phyloP scores from a whole-genome alignment of 2,888 invertebrate species.

The Hofmannophila pseudospretella region DNA sequence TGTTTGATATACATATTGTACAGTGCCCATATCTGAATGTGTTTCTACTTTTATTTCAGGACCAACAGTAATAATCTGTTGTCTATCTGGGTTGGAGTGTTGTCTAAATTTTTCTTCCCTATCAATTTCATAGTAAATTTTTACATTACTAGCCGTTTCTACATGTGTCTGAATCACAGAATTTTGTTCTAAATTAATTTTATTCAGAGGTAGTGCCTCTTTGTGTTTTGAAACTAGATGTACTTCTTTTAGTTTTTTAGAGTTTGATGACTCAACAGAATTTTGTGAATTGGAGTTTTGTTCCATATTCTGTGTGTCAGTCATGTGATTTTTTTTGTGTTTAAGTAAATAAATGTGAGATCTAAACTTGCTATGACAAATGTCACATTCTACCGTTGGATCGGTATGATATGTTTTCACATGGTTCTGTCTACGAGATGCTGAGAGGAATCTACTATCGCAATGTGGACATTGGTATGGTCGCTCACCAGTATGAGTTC shows the following conservation, averaged over 20 bases:
- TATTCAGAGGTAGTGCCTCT: too few species aligned
- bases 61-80: neutral
- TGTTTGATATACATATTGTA: neutral
- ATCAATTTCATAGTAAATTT: neutral
- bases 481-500: constrained; percentile 61
- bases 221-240: too few species aligned
- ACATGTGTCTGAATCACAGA: too few species aligned
- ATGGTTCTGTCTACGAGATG: constrained; percentile 53
- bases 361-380: constrained; percentile 46
- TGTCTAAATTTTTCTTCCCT: neutral
- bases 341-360: constrained; percentile 36
- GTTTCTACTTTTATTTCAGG: neutral
- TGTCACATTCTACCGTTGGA: constrained; percentile 39
- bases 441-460: constrained; percentile 45
- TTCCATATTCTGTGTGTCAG: neutral
- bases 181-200: too few species aligned
- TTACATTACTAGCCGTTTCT: too few species aligned
- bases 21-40: neutral
- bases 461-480: constrained; percentile 56
- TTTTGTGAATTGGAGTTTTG: too few species aligned
- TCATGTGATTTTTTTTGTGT: too few species aligned
- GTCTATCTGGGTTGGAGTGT: neutral
- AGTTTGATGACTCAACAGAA: neutral
- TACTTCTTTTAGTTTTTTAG: neutral
- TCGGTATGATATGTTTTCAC: constrained; percentile 43